Evolutionary conservation across 2,888 invertebrate genomes (phyloP).

Genomic region (Hypsopygia costalis): DNA sequence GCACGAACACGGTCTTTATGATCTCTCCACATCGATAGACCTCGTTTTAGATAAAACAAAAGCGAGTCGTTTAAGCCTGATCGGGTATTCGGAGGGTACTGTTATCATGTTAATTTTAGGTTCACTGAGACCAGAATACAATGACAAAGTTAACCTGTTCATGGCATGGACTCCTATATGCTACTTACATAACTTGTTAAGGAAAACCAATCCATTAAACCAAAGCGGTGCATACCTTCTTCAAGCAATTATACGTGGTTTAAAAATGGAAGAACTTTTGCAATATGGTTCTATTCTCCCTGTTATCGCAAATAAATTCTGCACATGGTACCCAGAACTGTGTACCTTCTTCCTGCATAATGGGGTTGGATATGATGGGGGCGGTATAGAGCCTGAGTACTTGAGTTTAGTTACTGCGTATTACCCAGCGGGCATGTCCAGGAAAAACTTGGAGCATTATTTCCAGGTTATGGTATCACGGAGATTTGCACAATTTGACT

Average conservation of each 20-base stretch:
- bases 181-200: constrained; percentile 15
- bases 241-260: no score
- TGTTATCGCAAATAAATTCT: no score
- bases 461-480: constrained; percentile 28
- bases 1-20: constrained; percentile 84
- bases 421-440: constrained; percentile 39
- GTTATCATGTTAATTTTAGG: constrained; percentile 72
- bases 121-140: constrained; percentile 70
- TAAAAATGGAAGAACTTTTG: no score
- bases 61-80: constrained; percentile 72
- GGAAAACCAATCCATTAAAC: constrained; percentile 8
- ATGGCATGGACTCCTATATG: constrained; percentile 40
- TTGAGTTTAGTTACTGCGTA: constrained; percentile 14
- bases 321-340: no score
- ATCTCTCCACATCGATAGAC: constrained; percentile 81
- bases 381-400: no score
- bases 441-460: constrained; percentile 38
- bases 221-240: no score
- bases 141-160: constrained; percentile 68
- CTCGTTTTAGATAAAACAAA: constrained; percentile 50
- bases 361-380: no score
- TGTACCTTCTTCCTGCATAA: no score
- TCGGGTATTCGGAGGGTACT: constrained; percentile 84
- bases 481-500: constrained; percentile 39
- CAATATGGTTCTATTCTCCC: background rate